These are phyloP conservation scores for Esox niger DNA, from an alignment of 2,113 vertebrate genomes.

Conservation along the genomic window DNA sequence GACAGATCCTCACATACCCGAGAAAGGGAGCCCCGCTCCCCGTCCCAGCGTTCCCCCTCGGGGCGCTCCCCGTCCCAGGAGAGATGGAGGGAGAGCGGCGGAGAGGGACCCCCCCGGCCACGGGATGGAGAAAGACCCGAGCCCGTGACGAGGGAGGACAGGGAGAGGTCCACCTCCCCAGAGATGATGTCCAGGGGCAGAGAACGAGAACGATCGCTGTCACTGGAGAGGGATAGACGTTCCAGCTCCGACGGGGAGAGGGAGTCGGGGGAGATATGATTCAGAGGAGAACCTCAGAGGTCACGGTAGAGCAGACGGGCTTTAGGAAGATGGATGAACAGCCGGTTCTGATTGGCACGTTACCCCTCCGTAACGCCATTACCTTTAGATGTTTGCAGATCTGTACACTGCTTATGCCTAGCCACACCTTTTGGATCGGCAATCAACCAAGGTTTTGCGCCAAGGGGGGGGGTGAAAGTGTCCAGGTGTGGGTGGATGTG, in stretches of 20 bases:
- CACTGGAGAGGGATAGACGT: constrained; percentile 65
- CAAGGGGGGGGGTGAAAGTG: background rate
- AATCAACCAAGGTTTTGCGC: background rate
- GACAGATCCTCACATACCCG: constrained; percentile 65
- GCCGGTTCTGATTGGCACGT: background rate
- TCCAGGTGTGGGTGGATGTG: background rate
- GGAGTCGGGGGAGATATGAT: constrained; percentile 76
- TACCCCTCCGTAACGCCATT: background rate
- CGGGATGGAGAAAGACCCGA: constrained; percentile 20
- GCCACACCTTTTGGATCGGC: no score
- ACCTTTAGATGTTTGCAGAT: no score
- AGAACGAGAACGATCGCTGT: constrained; percentile 68
- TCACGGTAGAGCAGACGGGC: constrained; percentile 42
- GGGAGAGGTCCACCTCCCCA: constrained; percentile 55
- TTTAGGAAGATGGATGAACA: constrained; percentile 43
- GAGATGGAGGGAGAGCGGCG: constrained; percentile 37
- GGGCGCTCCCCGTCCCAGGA: constrained; percentile 53
- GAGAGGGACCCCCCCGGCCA: constrained; percentile 46
- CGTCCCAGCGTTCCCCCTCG: constrained; percentile 36
- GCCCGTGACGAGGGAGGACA: constrained; percentile 46
- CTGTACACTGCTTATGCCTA: no score
- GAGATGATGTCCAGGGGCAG: constrained; percentile 50
- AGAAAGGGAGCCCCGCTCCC: constrained; percentile 53
- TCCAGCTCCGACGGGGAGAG: constrained; percentile 74
- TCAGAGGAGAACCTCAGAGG: constrained; percentile 8